Base-by-base conservation (phyloP, 2,888 invertebrate genomes). In the Rhagonycha lutea region DNA sequence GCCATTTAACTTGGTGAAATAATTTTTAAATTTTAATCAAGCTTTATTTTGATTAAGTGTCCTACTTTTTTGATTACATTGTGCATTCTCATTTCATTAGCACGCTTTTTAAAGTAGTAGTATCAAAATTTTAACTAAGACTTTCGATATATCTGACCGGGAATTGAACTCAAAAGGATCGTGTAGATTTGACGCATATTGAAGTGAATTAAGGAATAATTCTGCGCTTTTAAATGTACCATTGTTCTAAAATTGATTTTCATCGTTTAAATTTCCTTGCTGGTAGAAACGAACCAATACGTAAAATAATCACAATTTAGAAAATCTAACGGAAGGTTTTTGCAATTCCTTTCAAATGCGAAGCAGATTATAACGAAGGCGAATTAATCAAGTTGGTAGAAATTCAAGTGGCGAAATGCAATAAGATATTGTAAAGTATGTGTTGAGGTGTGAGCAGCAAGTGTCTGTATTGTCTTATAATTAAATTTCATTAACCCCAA, bases 1-100 rank as follows among this genome's bases (percentile, higher is more conserved):
- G 82, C 86, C 87, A 87, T 87, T 87, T 86, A 87, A 86, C 86
- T 85, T 85, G 84, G 83, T 83, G 84, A 84, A 85, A 84, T 85
- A 86, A 86, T 84, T 87, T 87, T 86, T 85, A 86, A 86, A 86
- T 86, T 86, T 86, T 86, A 86, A 86, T 86, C 86, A 85, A 85
- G 82, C 47, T 74, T 70, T 71, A 68, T 73, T 74, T 72, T 77
- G 74, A 77, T 77, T 74, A 77, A 77, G 77, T 69, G 65, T 32
- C 47, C 47, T 68, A 28, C 68, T 28, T 68, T 68, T 68, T 68
- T 68, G 32, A 32, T 68, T 68, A 32, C 12, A 32, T 28, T 18
- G 28, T 68, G 29, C 18, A 18, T 24, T 23, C 24, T 5, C 24
- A 65, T 65, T 65, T 65, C 26, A 24, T 47, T 47, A 47, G n/a